Evolutionary conservation across 2,797 vertebrate genomes (phyloP).

Genomic region (Sciurus vulgaris): DNA sequence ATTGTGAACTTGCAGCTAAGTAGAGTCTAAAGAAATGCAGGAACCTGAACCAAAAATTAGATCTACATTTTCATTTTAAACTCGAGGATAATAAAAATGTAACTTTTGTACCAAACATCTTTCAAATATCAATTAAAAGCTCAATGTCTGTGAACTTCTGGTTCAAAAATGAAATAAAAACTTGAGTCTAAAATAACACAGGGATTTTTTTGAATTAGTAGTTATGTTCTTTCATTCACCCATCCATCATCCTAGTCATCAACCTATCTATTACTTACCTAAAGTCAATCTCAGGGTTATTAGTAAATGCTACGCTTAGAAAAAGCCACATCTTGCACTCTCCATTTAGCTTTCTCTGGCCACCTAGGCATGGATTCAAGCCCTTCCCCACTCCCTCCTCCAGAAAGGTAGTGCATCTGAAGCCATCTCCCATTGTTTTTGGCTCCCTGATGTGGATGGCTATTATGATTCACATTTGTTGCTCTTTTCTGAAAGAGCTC

Average conservation of each 20-base stretch:
- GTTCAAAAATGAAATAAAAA: conserved; percentile 8
- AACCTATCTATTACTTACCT: neutral
- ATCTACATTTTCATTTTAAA: neutral
- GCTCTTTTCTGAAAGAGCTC: neutral
- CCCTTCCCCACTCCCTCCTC: neutral
- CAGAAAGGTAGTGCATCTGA: neutral
- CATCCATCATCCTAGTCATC: neutral
- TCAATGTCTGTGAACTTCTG: neutral
- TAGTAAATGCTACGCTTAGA: neutral
- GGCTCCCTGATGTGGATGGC: neutral
- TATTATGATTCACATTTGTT: neutral
- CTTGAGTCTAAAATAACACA: neutral
- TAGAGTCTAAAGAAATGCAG: neutral
- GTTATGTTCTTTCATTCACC: neutral
- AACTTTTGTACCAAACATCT: neutral
- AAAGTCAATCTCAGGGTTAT: neutral
- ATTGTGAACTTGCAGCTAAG: neutral
- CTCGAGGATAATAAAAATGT: neutral
- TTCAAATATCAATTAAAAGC: neutral
- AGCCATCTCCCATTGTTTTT: neutral
- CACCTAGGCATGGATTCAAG: too few relatives aligned
- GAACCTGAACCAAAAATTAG: neutral
- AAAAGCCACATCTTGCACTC: neutral
- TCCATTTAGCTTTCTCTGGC: neutral
- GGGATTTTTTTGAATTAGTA: neutral